phyloP scores from a whole-genome alignment of 2,888 invertebrate species.

The Tipula unca region DNA sequence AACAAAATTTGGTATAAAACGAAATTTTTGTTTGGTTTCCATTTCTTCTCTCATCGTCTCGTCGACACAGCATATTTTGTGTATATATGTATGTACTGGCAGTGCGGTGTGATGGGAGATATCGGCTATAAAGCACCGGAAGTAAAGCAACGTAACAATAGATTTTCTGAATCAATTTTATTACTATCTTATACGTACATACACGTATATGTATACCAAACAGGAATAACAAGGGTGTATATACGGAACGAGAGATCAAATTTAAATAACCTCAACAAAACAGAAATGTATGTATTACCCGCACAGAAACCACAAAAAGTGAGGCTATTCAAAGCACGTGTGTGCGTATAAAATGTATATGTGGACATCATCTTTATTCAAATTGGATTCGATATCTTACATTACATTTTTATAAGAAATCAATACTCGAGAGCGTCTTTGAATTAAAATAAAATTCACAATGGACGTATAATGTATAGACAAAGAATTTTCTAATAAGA shows the following conservation, averaged over 20 bases:
- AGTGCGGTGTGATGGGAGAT: slow-evolving; percentile 8
- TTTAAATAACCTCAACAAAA: background rate
- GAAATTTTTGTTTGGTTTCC: background rate
- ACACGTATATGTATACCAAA: background rate
- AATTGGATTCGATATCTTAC: background rate
- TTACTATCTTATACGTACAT: background rate
- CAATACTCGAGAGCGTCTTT: background rate
- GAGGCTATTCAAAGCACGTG: background rate
- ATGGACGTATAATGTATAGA: too few species aligned
- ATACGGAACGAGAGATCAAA: background rate
- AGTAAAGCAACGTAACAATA: slow-evolving; percentile 8
- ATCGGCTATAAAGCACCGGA: background rate
- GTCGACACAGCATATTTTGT: background rate
- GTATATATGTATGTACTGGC: background rate
- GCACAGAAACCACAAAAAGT: background rate
- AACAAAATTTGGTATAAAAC: background rate
- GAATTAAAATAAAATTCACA: background rate
- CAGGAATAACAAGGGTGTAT: background rate
- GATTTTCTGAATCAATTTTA: background rate
- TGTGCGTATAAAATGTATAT: background rate
- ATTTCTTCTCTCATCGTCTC: background rate
- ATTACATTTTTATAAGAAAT: background rate
- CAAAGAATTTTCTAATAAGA: background rate
- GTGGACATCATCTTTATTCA: background rate
- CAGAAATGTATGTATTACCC: background rate